phyloP scores from a whole-genome alignment of 2,888 invertebrate species.

The Drosophila limbata region DNA sequence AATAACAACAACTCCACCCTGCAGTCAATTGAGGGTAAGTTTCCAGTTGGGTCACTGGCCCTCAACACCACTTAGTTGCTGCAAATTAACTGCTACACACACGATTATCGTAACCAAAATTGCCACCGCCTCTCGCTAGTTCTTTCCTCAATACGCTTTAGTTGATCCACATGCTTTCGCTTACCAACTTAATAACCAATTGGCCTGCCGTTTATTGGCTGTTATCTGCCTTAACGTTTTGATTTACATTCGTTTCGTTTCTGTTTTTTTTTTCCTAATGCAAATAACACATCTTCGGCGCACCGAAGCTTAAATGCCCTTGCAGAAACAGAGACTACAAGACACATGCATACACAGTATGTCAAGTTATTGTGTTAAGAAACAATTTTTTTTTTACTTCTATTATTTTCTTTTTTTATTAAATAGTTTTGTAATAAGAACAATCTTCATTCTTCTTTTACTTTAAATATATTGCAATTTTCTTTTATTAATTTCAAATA shows the following conservation, averaged over 20 bases:
- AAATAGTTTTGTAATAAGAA: too few relatives aligned
- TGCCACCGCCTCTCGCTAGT: constrained; percentile 63
- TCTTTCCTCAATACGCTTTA: constrained; percentile 39
- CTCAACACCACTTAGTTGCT: constrained; percentile 42
- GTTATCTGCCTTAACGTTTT: constrained; percentile 48
- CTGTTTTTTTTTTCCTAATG: constrained; percentile 11
- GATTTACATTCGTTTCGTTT: constrained; percentile 32
- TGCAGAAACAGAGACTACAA: constrained; percentile 26
- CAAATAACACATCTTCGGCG: constrained; percentile 27
- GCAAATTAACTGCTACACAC: constrained; percentile 76
- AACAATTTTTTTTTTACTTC: too few relatives aligned
- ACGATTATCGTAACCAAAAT: constrained; percentile 71
- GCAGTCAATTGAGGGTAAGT: constrained; percentile 48
- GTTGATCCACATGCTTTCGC: constrained; percentile 62
- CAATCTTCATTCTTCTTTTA: too few relatives aligned
- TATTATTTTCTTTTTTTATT: too few relatives aligned
- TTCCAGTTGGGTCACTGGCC: not conserved
- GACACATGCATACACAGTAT: too few relatives aligned
- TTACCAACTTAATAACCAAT: constrained; percentile 50
- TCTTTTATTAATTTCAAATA: too few relatives aligned
- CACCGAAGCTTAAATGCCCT: constrained; percentile 42
- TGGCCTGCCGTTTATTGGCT: constrained; percentile 72
- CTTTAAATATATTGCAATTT: too few relatives aligned
- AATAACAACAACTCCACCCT: constrained; percentile 21
- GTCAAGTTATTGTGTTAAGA: too few relatives aligned